Conservation (phyloP, 2,113 vertebrate species). For the Corythornis madagascariensis region DNA sequence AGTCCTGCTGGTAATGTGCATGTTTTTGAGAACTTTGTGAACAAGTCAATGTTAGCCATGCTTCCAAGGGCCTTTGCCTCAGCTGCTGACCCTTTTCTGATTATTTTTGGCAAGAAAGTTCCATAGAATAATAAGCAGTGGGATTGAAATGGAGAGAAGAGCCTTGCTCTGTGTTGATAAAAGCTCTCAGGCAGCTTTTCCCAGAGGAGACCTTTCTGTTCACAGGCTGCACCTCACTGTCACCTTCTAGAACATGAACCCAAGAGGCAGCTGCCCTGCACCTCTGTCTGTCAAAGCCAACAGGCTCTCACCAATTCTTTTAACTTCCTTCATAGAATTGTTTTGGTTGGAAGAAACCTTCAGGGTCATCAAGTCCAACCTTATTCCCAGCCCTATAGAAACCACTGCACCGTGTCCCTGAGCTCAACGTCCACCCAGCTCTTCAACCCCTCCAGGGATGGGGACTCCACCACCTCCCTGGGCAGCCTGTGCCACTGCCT, state of each 20-base stretch:
- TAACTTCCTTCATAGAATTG: background rate
- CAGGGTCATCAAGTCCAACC: no score
- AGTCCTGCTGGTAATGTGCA: background rate
- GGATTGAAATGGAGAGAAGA: background rate
- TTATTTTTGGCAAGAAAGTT: slow-evolving; percentile 45
- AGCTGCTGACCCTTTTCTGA: background rate
- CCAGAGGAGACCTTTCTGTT: background rate
- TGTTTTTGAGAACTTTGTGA: background rate
- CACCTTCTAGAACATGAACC: background rate
- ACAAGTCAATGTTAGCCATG: background rate
- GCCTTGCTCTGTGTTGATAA: background rate
- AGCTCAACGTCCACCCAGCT: no score
- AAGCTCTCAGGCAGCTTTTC: background rate
- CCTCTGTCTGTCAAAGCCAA: background rate
- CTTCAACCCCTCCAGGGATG: no score
- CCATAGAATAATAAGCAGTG: background rate
- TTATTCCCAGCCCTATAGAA: no score
- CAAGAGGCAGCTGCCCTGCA: background rate
- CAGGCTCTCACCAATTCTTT: background rate
- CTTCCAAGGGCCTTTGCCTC: background rate
- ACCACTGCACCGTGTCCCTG: no score
- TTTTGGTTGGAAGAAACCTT: no score
- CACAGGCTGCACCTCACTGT: background rate
- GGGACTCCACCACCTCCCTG: no score
- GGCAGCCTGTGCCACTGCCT: no score